phyloP scores from a whole-genome alignment of 2,797 vertebrate genomes.

The Heteromormyrus szaboi region DNA sequence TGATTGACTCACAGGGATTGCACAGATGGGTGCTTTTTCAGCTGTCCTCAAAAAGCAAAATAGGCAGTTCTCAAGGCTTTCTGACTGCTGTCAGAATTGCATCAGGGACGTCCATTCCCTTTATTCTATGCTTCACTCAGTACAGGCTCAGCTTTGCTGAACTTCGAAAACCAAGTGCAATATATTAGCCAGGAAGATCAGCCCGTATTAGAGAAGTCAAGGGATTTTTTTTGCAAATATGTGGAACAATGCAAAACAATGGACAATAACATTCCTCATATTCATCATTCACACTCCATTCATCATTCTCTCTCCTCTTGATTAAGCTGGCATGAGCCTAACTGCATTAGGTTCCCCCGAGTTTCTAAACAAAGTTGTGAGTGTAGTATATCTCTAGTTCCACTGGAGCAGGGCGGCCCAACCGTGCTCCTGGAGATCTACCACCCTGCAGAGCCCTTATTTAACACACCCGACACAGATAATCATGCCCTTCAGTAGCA shows the following conservation, averaged over 20 bases:
- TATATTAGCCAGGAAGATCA: neutral
- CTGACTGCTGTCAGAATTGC: neutral
- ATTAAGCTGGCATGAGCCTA: neutral
- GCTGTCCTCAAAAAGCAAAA: neutral
- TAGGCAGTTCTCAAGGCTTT: neutral
- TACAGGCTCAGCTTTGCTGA: neutral
- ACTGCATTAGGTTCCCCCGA: neutral
- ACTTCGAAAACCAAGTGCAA: neutral
- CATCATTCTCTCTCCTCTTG: neutral
- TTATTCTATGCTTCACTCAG: neutral
- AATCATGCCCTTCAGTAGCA: neutral
- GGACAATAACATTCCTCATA: neutral
- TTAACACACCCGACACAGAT: neutral
- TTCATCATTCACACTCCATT: neutral
- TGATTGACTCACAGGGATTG: neutral
- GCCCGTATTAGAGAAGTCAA: neutral
- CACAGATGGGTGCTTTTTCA: neutral
- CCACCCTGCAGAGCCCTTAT: neutral
- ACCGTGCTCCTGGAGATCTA: neutral
- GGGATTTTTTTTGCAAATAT: neutral
- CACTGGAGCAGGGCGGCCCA: neutral
- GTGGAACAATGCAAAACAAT: neutral
- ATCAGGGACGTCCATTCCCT: neutral
- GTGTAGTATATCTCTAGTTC: neutral
- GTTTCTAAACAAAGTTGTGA: neutral